Evolutionary conservation across 2,888 invertebrate species (phyloP), one percentile per base, ranked within the genome.

Genomic region (Merodon equestris): DNA sequence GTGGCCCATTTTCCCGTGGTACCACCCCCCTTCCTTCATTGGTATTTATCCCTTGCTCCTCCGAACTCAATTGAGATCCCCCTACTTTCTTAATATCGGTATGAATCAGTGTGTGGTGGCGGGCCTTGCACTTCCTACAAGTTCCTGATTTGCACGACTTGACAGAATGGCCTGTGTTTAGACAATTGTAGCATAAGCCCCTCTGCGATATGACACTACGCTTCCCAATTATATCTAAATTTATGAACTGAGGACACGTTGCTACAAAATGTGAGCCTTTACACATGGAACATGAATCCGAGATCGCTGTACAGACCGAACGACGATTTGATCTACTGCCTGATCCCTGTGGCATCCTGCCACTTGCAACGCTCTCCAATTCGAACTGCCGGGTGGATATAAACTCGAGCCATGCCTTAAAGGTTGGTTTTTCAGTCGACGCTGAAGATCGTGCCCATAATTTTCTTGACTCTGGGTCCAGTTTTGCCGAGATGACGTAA

Each of bases 131-230:
- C n/a, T 58, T 58, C 18, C 18, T 48, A 38, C 58, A 58, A 13
- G 0, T 1, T 13, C 34, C 45, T 1, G 58, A 47, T 34, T 45
- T 57, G 45, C 45, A 57, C 4, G 10, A 7, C 17, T 57, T 57
- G 3, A 57, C 45, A 1, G 57, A 57, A 17, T 57, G 57, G 1
- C 34, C 45, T 1, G 34, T n/a, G 10, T 57, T 57, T 1, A 45
- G 45, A 15, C 45, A 57, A 45, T 57, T 57, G 14, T 57, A 57
- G 34, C 57, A 57, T 12, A 57, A 9, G 5, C 56, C 36, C 15
- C 18, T 58, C 36, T 58, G 36, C 9, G 58, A 14, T 44, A 44
- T 27, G 27, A 56, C 5, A 2, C 18, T 15, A 4, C 27, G 27
- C 17, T 10, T 44, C 2, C 45, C 57, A 45, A 1, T 15, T 1